These are phyloP conservation scores for Heliconius cydno DNA, from an alignment of 2,888 invertebrate species.

Conservation along the genomic window DNA sequence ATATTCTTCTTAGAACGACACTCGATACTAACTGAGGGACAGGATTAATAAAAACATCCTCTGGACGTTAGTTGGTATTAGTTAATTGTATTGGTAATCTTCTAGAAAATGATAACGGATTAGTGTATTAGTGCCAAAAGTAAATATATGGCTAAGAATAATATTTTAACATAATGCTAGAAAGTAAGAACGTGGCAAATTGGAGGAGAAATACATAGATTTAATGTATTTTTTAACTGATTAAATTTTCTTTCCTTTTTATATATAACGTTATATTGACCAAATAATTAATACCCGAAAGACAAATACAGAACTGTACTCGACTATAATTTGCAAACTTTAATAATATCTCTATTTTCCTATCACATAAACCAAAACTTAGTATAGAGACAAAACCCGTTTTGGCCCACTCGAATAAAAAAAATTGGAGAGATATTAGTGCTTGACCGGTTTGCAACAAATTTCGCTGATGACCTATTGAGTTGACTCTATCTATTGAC, in stretches of 20 bases:
- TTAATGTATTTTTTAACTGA: not conserved
- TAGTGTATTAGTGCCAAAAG: not conserved
- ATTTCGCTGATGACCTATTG: constrained; percentile 44
- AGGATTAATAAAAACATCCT: constrained; percentile 73
- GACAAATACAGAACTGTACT: not conserved
- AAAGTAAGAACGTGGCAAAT: not conserved
- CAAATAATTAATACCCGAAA: not conserved
- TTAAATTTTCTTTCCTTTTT: too few species aligned
- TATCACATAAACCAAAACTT: constrained; percentile 25
- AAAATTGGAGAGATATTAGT: constrained; percentile 44
- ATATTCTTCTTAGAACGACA: constrained; percentile 72
- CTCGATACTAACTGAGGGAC: constrained; percentile 69
- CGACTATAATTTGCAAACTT: constrained; percentile 3
- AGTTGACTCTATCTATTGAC: constrained; percentile 49
- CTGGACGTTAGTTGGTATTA: constrained; percentile 44
- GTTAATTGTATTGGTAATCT: not conserved
- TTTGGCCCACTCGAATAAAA: constrained; percentile 36
- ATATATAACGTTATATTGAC: not conserved
- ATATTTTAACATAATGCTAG: not conserved
- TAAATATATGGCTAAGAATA: not conserved
- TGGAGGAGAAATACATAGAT: not conserved
- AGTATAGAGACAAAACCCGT: constrained; percentile 31
- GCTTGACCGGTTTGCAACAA: constrained; percentile 44
- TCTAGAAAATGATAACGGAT: constrained; percentile 7
- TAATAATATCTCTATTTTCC: not conserved